Percentiles rank a stretch among this genome's conserved stretches.
Conservation (phyloP, 2,797 vertebrate genomes). For the Pipistrellus kuhlii region DNA sequence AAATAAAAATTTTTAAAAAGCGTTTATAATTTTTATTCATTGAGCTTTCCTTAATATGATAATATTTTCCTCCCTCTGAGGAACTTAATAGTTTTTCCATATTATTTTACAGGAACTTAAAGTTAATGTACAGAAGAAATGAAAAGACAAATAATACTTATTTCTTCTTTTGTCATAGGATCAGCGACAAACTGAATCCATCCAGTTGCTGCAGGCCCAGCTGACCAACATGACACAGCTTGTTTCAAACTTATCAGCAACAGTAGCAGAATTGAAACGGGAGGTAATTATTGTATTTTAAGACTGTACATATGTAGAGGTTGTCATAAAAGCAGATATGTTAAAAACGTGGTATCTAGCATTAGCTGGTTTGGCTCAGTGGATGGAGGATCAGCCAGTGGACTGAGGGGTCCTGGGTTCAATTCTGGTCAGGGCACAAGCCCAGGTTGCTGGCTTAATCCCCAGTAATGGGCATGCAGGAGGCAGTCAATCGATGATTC, state of each 20-base stretch:
- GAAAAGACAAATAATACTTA: neutral
- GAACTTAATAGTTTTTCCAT: constrained; percentile 28
- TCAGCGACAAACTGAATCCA: constrained; percentile 96
- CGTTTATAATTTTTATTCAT: neutral
- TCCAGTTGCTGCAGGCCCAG: constrained; percentile 95
- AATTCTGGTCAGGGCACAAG: too few relatives aligned
- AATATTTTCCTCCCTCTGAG: neutral
- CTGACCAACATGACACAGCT: constrained; percentile 95
- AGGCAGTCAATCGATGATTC: too few relatives aligned
- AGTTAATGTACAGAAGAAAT: constrained; percentile 49
- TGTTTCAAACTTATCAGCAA: constrained; percentile 93
- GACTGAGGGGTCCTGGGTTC: too few relatives aligned
- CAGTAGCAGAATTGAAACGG: constrained; percentile 92
- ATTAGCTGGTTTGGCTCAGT: too few relatives aligned
- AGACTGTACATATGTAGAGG: neutral
- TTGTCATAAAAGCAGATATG: neutral
- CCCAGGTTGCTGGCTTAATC: too few relatives aligned
- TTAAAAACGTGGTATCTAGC: neutral
- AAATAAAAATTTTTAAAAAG: neutral
- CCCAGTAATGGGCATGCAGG: too few relatives aligned
- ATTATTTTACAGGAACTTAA: constrained; percentile 53
- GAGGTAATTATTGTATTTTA: constrained; percentile 89
- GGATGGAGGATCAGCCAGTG: too few relatives aligned
- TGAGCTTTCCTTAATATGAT: constrained; percentile 47
- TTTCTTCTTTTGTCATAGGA: constrained; percentile 89